These are phyloP conservation scores for Arvicanthis niloticus DNA, from an alignment of 2,113 vertebrate genomes.

Conservation along the genomic window DNA sequence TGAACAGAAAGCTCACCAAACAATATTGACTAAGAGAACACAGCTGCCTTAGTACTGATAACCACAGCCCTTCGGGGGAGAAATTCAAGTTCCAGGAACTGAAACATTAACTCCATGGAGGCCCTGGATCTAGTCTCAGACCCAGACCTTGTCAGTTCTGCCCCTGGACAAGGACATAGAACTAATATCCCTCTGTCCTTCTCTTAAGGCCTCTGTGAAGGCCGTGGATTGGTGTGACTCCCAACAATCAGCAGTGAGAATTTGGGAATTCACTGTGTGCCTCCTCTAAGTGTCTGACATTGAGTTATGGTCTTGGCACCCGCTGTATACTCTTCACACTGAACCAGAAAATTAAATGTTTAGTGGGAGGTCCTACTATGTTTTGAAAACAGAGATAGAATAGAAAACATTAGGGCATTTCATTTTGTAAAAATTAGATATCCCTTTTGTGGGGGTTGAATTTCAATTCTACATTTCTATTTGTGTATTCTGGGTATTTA, in stretches of 20 bases:
- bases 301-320: neutral
- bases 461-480: neutral
- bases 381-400: conserved; percentile 2
- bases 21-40: neutral
- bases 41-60: neutral
- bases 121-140: neutral
- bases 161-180: neutral
- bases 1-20: neutral
- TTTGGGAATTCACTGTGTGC: neutral
- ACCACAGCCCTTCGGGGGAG: neutral
- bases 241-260: neutral
- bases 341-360: neutral
- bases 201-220: neutral
- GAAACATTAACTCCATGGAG: neutral
- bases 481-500: neutral
- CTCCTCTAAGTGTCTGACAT: neutral
- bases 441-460: neutral
- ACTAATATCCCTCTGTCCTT: neutral
- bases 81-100: neutral
- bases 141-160: neutral
- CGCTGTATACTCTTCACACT: neutral
- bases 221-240: neutral
- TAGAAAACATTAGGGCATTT: neutral
- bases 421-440: neutral
- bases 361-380: neutral